Conservation (phyloP, 2,113 vertebrate genomes). For the Hucho hucho region DNA sequence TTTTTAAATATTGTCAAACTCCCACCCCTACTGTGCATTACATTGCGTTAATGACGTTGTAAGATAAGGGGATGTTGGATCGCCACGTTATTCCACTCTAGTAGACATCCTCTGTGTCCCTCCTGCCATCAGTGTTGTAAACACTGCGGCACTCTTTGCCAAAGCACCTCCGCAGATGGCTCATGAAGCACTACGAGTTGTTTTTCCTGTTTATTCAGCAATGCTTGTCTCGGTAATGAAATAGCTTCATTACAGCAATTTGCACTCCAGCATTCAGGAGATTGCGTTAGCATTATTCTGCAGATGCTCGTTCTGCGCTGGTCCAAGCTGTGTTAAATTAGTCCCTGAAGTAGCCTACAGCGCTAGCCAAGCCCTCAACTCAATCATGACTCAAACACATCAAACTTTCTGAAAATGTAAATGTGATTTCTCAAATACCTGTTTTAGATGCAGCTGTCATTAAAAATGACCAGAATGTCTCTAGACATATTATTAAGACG, state of each 20-base stretch:
- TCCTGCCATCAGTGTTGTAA: conserved; percentile 58
- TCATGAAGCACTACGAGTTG: conserved; percentile 59
- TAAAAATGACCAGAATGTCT: too few relatives aligned
- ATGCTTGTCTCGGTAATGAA: conserved; percentile 65
- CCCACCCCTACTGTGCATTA: not conserved
- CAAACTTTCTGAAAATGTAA: too few relatives aligned
- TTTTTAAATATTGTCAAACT: not conserved
- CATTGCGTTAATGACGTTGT: conserved; percentile 29
- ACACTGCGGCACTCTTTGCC: conserved; percentile 53
- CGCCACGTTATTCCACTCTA: conserved; percentile 40
- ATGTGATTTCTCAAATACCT: too few relatives aligned
- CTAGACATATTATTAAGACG: too few relatives aligned
- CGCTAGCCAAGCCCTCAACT: not conserved
- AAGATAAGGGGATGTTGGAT: conserved; percentile 36
- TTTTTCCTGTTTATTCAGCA: conserved; percentile 73
- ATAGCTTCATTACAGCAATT: conserved; percentile 71
- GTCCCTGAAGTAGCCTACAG: too few relatives aligned
- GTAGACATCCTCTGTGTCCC: conserved; percentile 52
- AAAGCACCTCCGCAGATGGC: conserved; percentile 69
- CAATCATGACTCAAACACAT: too few relatives aligned
- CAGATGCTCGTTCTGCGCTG: conserved; percentile 62
- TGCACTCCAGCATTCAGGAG: conserved; percentile 61
- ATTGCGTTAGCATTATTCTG: not conserved
- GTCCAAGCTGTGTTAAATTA: conserved; percentile 47
- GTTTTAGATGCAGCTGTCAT: too few relatives aligned